Evolutionary conservation across 2,888 invertebrate genomes (phyloP), one percentile per base, ranked within the genome.

Genomic region (Malthinus seriepunctatus): DNA sequence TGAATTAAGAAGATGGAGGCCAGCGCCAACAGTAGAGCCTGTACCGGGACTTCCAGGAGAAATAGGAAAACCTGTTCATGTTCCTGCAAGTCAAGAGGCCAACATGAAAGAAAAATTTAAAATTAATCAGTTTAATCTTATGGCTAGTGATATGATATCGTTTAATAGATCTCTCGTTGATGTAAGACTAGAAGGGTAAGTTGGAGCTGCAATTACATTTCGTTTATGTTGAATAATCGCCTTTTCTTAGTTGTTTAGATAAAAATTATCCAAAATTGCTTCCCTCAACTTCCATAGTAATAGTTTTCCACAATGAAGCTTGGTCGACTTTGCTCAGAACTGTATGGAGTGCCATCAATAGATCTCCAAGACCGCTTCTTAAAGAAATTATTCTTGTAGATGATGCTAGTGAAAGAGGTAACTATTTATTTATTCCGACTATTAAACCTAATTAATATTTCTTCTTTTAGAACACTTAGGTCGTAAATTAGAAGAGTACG

Each of bases 261-360:
- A 95, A 94, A 77, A 81, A 80, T 55, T 92, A 94, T 78, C 87
- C 90, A 37, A 83, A 85, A 45, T 82, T 89, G 64, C 83, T 98
- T 72, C 97, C 97, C 3, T 89, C 92, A 38, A 97, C 97, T 14
- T 95, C 95, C 72, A 94, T 99, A 71, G 95, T 99, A 62, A 97
- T 99, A 72, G 98, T 99, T 51, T 99, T 99, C 81, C 98, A 99
- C 82, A 99, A 99, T 79, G 98, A 99, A 79, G 98, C 98, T 0
- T 98, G 97, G 97, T 90, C 95, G 39, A 99, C 98, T 0, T 84
- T 99, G 12, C 83, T 98, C 62, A 84, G 98, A 49, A 98, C 98
- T 0, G 94, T 98, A 34, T 95, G 95, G 91, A 97, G 96, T 76
- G 96, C 95, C 32, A 97, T 99, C 70, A 95, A 95, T 79, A 84